Evolutionary conservation across 2,888 invertebrate species (phyloP), one percentile per base, ranked within the genome.

Genomic region (Aphrophora alni): DNA sequence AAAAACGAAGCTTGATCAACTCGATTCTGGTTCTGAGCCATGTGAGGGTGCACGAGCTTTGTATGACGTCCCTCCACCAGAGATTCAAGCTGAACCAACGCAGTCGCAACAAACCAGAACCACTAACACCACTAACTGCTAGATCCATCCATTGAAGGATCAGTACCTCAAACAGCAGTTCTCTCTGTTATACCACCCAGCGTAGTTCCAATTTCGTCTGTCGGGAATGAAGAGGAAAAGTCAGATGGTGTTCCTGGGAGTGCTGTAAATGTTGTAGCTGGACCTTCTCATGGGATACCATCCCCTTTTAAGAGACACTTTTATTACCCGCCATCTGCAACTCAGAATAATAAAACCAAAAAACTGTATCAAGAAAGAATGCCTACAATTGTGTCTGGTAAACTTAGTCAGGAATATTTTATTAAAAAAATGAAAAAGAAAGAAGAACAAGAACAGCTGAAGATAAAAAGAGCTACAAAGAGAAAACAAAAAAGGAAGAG

Each of bases 1-100:
- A 21, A 59, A 59, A 59, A 59, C 59, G 24, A 59, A 59, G 59
- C 59, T 59, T 59, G 59, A 59, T 59, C 59, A 59, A 59, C 59
- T 59, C 59, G 59, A 3, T 59, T 59, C 59, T 59, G 4, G 4
- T 59, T 59, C 59, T 59, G 59, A 59, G 59, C 59, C 59, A 21
- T 59, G 59, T 59, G 14, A 10, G 59, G 59, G 59, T 59, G 59
- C 59, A 59, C 59, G 59, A 3, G 14, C 59, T 59, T 59, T 59
- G 59, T 10, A 7, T 59, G 59, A 59, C 59, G 24, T 59, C 10
- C 59, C 59, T 59, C 4, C 59, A 59, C 59, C 59, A 59, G 59
- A 59, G 59, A 59, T 59, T 59, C 59, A 59, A 59, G 59, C 59
- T 59, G 59, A 59, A 59, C 59, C 59, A 59, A 59, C 59, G 59